Evolutionary conservation across 2,888 invertebrate genomes (phyloP), one percentile per base, ranked within the genome.

Genomic region (Pachymerium ferrugineum): DNA sequence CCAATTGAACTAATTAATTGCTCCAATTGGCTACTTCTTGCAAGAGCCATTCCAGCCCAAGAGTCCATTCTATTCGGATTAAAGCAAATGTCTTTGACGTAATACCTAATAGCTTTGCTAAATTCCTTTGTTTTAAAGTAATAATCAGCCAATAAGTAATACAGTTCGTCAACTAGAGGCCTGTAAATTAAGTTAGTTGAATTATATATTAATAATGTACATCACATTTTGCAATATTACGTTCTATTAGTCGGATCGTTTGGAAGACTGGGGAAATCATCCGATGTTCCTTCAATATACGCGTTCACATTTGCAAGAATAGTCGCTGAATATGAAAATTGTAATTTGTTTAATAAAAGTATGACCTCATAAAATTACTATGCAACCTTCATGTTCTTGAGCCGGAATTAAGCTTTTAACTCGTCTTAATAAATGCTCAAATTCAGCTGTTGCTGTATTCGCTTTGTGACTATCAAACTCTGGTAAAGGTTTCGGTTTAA

Each of bases 71-170:
- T 86, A 73, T 86, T 84, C 0, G 89, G 91, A 82, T 91, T 91
- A 31, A 92, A 86, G 76, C 92, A 89, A 28, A 97, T 85, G 83
- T 97, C 97, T 78, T 90, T 84, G 74, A 89, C 86, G 81, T 94
- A 96, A 82, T 90, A 94, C 79, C 90, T 89, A 1, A 91, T 86
- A 12, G 94, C 91, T 80, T 88, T 87, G 74, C 82, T 83, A 76
- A 81, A 88, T 78, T 94, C 93, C 78, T 90, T 89, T 80, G 89
- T 92, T 83, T 97, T 97, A 80, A 96, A 94, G 83, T 94, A 90
- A 83, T 90, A 93, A 84, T 97, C 97, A 0, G 90, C 97, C 28
- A 97, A 83, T n/a, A 97, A 84, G 81, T 94, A 97, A 82, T 92
- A 97, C 74, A 94, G 88, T 73, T 90, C 89, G 38, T 87, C 78